Percentiles rank a stretch among this genome's conserved stretches.
Evolutionary conservation across 2,888 invertebrate species (phyloP).

Genomic region (Oxytorus armatus): DNA sequence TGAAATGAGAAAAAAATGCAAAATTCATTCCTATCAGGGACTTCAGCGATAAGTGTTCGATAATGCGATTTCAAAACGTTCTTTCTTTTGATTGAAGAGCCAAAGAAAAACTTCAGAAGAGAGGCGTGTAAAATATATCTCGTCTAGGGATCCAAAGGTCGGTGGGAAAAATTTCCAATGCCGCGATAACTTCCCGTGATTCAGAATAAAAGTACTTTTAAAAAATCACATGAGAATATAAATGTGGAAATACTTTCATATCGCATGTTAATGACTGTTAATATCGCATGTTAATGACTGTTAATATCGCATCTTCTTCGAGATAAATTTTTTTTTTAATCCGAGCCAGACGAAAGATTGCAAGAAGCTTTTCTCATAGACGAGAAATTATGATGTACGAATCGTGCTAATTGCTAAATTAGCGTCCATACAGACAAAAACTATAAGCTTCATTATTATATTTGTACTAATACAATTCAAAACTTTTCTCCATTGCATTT

Average conservation of each 20-base stretch:
- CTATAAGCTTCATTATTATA: slow-evolving; percentile 14
- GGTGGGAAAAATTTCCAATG: slow-evolving; percentile 15
- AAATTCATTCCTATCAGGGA: background rate
- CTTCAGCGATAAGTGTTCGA: background rate
- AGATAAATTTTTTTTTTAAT: too few species aligned
- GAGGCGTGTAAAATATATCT: background rate
- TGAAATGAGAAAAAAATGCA: background rate
- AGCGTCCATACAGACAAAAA: background rate
- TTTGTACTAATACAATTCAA: background rate
- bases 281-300: too few species aligned
- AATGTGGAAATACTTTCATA: slow-evolving; percentile 2
- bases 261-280: too few species aligned
- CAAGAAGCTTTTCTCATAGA: slow-evolving; percentile 13
- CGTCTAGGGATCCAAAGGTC: slow-evolving; percentile 21
- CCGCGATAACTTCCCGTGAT: background rate
- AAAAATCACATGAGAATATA: background rate
- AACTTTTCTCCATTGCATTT: background rate
- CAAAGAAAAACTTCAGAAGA: background rate
- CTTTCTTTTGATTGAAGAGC: too few species aligned
- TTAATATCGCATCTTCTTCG: slow-evolving; percentile 13
- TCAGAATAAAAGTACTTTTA: slow-evolving; percentile 15
- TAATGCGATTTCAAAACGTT: background rate
- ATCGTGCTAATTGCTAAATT: slow-evolving; percentile 44
- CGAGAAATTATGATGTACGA: slow-evolving; percentile 3
- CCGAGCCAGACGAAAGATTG: slow-evolving; percentile 14